Conservation (phyloP, 2,888 invertebrate genomes). For the Thereva unica region DNA sequence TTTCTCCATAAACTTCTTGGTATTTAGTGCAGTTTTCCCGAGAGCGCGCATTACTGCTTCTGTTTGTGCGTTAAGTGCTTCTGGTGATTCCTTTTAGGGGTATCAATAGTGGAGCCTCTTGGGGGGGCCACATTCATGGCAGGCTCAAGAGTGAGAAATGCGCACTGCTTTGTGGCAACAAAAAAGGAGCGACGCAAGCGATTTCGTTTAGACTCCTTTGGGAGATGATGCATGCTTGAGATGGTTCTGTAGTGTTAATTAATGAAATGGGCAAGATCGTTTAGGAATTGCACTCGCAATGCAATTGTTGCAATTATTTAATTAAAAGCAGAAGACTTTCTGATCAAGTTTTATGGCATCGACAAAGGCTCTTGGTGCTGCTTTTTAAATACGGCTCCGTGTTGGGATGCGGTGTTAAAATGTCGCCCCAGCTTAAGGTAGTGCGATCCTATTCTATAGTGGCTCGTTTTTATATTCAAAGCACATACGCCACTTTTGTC, state of each 20-base stretch:
- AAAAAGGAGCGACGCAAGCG: constrained; percentile 8
- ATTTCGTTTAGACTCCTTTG: constrained; percentile 6
- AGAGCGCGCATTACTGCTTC: background rate
- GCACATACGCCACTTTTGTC: too few species aligned
- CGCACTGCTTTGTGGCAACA: background rate
- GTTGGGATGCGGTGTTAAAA: too few species aligned
- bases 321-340: constrained; percentile 31
- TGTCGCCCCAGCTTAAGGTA: too few species aligned
- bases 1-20: constrained; percentile 11
- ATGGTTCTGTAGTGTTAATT: constrained; percentile 40
- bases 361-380: too few species aligned
- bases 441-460: too few species aligned
- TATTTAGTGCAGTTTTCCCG: background rate
- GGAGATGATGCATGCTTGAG: constrained; percentile 29
- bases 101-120: constrained; percentile 9
- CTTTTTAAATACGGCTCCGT: too few species aligned
- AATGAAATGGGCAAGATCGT: constrained; percentile 39
- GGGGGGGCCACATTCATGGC: constrained; percentile 1
- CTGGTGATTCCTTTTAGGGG: constrained; percentile 20
- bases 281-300: constrained; percentile 25
- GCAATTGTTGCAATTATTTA: constrained; percentile 42
- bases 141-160: constrained; percentile 21
- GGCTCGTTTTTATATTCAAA: too few species aligned
- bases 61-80: constrained; percentile 13
- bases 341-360: too few species aligned